These are phyloP conservation scores for Drosophila demipolita DNA, from an alignment of 2,888 invertebrate species.

Conservation along the genomic window DNA sequence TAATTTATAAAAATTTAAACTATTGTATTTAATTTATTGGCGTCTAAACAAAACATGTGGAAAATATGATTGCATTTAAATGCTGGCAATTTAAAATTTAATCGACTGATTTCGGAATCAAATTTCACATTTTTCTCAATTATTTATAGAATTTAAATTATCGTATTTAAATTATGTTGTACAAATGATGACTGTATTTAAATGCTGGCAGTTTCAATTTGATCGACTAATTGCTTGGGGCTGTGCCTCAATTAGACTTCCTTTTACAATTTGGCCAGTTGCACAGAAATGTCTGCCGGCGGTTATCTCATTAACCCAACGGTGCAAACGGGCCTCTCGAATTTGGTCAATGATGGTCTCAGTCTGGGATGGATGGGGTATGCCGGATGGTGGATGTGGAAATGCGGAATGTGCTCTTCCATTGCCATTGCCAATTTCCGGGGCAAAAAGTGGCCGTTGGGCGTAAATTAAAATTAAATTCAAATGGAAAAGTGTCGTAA, in stretches of 20 bases:
- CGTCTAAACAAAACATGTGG: no score
- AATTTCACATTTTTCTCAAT: no score
- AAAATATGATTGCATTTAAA: no score
- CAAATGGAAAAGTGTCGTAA: constrained; percentile 80
- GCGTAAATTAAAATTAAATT: constrained; percentile 81
- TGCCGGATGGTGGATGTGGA: not conserved
- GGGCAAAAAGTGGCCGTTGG: constrained; percentile 66
- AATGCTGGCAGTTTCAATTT: constrained; percentile 40
- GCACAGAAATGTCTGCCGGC: constrained; percentile 64
- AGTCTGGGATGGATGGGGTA: not conserved
- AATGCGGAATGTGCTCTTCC: constrained; percentile 36
- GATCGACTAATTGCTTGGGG: constrained; percentile 60
- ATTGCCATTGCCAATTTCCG: constrained; percentile 77
- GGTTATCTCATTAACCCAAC: constrained; percentile 66
- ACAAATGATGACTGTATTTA: not conserved
- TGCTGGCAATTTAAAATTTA: no score
- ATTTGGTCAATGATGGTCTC: constrained; percentile 37
- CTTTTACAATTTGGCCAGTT: constrained; percentile 60
- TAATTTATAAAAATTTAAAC: no score
- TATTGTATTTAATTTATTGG: no score
- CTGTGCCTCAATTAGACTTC: constrained; percentile 71
- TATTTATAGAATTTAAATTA: no score
- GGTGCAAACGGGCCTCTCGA: constrained; percentile 63
- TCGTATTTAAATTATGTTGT: no score
- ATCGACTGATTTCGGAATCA: no score